phyloP scores from a whole-genome alignment of 2,113 vertebrate species.

The Urocolius indicus region DNA sequence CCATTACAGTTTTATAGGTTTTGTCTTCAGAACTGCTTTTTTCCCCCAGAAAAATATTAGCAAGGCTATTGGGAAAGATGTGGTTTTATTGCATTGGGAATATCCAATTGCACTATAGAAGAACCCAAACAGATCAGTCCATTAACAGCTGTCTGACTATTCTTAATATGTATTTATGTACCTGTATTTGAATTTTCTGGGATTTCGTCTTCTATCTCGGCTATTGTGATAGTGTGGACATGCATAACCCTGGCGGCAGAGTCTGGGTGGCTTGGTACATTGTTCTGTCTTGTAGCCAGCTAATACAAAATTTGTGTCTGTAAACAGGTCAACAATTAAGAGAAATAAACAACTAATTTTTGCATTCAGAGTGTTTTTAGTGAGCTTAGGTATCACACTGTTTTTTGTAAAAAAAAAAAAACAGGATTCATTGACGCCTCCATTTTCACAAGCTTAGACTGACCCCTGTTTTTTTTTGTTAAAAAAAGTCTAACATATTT shows the following conservation, averaged over 20 bases:
- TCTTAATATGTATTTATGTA: slow-evolving; percentile 40
- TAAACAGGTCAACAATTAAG: slow-evolving; percentile 25
- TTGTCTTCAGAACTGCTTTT: background rate
- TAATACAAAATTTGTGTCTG: slow-evolving; percentile 92
- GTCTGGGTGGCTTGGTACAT: slow-evolving; percentile 90
- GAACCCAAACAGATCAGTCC: background rate
- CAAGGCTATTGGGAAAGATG: background rate
- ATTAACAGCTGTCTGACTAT: background rate
- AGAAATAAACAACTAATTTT: background rate
- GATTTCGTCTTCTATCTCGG: slow-evolving; percentile 89
- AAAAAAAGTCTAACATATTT: background rate
- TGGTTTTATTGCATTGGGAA: background rate
- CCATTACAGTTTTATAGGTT: background rate
- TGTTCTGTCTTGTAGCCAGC: slow-evolving; percentile 94
- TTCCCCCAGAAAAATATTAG: accelerated
- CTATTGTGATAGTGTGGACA: slow-evolving; percentile 93
- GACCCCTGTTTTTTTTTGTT: background rate
- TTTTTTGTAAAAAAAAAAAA: background rate
- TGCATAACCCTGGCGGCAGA: slow-evolving; percentile 93
- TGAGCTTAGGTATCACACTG: background rate
- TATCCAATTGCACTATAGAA: background rate
- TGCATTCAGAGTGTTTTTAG: background rate
- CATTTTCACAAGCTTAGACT: background rate
- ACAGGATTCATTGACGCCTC: background rate
- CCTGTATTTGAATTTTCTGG: slow-evolving; percentile 91